Percentiles rank a stretch among this genome's conserved stretches.
Evolutionary conservation across 2,113 vertebrate species (phyloP).

Genomic region (Tenrec ecaudatus): DNA sequence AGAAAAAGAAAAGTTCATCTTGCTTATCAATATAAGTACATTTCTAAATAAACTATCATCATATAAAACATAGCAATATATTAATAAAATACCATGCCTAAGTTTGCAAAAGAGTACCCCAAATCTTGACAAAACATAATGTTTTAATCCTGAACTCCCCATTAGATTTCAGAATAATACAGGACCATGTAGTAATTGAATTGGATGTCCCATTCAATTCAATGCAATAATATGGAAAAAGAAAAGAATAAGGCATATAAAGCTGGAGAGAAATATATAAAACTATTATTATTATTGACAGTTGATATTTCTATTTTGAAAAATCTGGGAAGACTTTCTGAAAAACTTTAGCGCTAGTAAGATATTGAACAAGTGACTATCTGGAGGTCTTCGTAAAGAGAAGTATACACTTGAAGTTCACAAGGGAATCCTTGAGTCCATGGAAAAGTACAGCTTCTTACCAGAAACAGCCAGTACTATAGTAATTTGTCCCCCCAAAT

Average conservation of each 20-base stretch:
- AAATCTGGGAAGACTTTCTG: constrained; percentile 23
- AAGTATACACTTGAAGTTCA: constrained; percentile 32
- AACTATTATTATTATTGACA: neutral
- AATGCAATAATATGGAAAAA: neutral
- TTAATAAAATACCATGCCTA: neutral
- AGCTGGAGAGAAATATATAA: constrained; percentile 30
- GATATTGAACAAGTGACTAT: neutral
- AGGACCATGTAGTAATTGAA: neutral
- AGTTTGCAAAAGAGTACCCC: constrained; percentile 24
- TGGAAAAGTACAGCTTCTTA: constrained; percentile 18
- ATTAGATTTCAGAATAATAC: constrained; percentile 31
- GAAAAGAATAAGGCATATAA: neutral
- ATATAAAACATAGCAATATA: neutral
- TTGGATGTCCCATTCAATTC: neutral
- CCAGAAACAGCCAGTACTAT: constrained; percentile 26
- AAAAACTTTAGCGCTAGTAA: constrained; percentile 33
- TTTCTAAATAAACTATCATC: constrained; percentile 39
- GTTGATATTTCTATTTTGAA: neutral
- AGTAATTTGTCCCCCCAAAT: neutral
- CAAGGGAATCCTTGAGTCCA: neutral
- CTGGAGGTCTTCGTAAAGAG: constrained; percentile 5
- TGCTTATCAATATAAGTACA: constrained; percentile 10
- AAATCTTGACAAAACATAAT: constrained; percentile 21
- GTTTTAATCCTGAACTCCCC: constrained; percentile 8
- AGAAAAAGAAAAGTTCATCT: neutral